Evolutionary conservation across 2,797 vertebrate species (phyloP), one percentile per base, ranked within the genome.

Genomic region (Intellagama lesueurii): DNA sequence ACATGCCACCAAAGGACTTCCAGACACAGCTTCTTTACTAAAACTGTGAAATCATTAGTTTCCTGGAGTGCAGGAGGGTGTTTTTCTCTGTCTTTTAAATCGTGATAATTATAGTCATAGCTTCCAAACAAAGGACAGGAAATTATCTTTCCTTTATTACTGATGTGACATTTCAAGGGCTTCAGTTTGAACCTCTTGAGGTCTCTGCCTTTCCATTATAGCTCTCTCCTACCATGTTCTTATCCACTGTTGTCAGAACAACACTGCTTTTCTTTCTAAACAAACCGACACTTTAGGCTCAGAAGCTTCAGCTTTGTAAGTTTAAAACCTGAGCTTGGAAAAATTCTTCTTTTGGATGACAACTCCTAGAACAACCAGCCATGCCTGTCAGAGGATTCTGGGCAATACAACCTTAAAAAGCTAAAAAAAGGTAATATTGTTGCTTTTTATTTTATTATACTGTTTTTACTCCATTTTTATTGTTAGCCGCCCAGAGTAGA

Each of bases 1-100:
- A 87, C 85, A 70, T 4, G 69, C 49, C 73, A 17, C 83, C 87
- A 88, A 84, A 66, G 30, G 44, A 28, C 32, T 94, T 92, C 77
- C 79, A 40, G 91, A 7, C 24, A n/a, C n/a, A 56, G 16, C 28
- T 92, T 40, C 84, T 69, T 52, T 56, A 76, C 30, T 47, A 16
- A 76, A 75, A 6, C 1, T 44, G 26, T 77, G 83, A 69, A 66
- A n/a, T 44, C 8, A 69, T 89, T 90, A 87, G 64, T 40, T 64
- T 64, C 60, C 60, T 64, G 80, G 70, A 86, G 84, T 35, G 66
- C 7, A 1, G 68, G 4, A 89, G 6, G 1, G 66, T 64, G 3
- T 86, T 44, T 81, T 28, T 76, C 85, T 86, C 24, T 16, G 7
- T 35, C 11, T 80, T 0, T 68, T 70, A 22, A 12, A 60, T 52